These are phyloP conservation scores for Pelvicachromis taeniatus DNA, from an alignment of 2,113 vertebrate species.

Conservation along the genomic window DNA sequence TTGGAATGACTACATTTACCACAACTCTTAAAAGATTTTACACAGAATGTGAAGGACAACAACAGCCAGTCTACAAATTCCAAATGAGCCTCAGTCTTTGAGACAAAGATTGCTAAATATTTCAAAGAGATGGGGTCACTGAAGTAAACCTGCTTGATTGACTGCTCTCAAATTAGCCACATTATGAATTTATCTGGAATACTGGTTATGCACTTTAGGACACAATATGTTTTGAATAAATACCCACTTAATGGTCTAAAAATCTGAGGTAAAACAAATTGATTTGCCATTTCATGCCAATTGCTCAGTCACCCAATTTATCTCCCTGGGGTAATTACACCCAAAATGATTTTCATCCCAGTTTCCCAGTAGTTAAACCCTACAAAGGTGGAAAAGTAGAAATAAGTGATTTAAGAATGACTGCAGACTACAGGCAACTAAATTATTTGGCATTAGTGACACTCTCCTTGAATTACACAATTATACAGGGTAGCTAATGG, in stretches of 20 bases:
- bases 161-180: background rate
- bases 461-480: slow-evolving; percentile 16
- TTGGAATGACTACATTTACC: slow-evolving; percentile 71
- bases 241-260: background rate
- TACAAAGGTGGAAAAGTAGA: background rate
- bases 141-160: background rate
- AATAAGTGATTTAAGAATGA: background rate
- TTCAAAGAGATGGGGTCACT: background rate
- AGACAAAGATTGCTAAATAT: slow-evolving; percentile 15
- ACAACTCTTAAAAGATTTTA: slow-evolving; percentile 52
- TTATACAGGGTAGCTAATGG: background rate
- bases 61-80: slow-evolving; percentile 42
- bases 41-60: slow-evolving; percentile 36
- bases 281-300: slow-evolving; percentile 9
- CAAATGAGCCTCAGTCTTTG: slow-evolving; percentile 23
- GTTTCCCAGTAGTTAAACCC: background rate
- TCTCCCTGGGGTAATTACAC: background rate
- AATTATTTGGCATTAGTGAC: background rate
- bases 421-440: background rate
- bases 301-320: background rate
- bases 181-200: background rate
- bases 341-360: background rate
- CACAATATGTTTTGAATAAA: background rate
- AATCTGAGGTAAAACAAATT: slow-evolving; percentile 3
- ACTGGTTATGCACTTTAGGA: slow-evolving; percentile 3